Percentiles rank a stretch among this genome's conserved stretches.
phyloP scores from a whole-genome alignment of 2,888 invertebrate genomes.

The Trissolcus japonicus region DNA sequence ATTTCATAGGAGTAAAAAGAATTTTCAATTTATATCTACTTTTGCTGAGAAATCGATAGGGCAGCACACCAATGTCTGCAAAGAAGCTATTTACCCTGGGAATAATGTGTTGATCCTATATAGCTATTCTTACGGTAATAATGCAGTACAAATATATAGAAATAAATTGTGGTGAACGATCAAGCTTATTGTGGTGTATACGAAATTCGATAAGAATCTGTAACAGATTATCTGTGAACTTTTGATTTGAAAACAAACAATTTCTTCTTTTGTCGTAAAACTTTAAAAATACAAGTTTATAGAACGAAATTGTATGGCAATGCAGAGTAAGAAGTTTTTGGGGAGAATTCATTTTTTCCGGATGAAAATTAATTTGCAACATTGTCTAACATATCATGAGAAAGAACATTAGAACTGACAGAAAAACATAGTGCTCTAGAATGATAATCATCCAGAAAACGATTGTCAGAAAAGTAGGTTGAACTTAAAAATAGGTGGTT shows the following conservation, averaged over 20 bases:
- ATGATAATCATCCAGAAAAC: slow-evolving; percentile 23
- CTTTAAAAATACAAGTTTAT: too few species aligned
- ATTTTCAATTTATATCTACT: slow-evolving; percentile 39
- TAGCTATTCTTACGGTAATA: slow-evolving; percentile 29
- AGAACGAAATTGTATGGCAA: too few species aligned
- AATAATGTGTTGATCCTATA: slow-evolving; percentile 44
- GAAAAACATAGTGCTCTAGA: slow-evolving; percentile 13
- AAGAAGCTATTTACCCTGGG: slow-evolving; percentile 35
- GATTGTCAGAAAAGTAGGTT: slow-evolving; percentile 17
- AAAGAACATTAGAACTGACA: slow-evolving; percentile 5
- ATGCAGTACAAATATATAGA: slow-evolving; percentile 26
- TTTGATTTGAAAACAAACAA: too few species aligned
- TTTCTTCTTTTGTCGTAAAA: too few species aligned
- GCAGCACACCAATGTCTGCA: slow-evolving; percentile 28
- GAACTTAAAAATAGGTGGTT: slow-evolving; percentile 8
- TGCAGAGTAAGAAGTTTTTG: too few species aligned
- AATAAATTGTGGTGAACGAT: slow-evolving; percentile 13
- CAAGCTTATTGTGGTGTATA: slow-evolving; percentile 13
- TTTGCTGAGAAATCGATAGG: slow-evolving; percentile 32
- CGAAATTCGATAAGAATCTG: neutral
- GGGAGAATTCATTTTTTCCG: too few species aligned
- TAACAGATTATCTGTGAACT: slow-evolving; percentile 1
- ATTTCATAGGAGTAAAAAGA: slow-evolving; percentile 30
- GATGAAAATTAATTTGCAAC: slow-evolving; percentile 14
- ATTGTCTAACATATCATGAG: slow-evolving; percentile 9